Evolutionary conservation across 2,113 vertebrate species (phyloP), one percentile per base, ranked within the genome.

Genomic region (Dolichotis patagonum): DNA sequence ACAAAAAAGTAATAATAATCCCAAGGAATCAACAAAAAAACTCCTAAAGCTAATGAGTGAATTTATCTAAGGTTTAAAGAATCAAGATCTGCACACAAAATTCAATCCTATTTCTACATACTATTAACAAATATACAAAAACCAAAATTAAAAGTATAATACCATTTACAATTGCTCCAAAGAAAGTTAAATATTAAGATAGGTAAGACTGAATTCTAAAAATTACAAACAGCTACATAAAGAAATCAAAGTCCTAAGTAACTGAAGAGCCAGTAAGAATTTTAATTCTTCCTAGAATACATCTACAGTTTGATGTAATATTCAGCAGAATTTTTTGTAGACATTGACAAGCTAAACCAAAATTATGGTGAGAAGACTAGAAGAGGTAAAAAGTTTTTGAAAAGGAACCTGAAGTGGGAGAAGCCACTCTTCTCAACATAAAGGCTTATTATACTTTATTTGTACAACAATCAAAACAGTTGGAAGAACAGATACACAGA

Each of bases 171-270:
- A 71, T 38, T 73, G 7, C 6, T 49, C 63, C 38, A 20, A 86
- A 94, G 58, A 88, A 86, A 82, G 41, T 67, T 67, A 67, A 91
- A 91, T 85, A 88, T 49, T 85, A 81, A 90, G 13, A 81, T 22
- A n/a, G 62, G 7, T 88, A 63, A 96, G 69, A 89, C 71, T 95
- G 5, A 35, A 96, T 95, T 17, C 46, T 60, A 4, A 96, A 87
- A 94, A 58, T 94, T 52, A 83, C 3, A 65, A 94, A 96, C 38
- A 58, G 20, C 32, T 52, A 38, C 43, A 73, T 30, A 16, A 49
- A 75, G 73, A 94, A 88, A 83, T 83, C 16, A 78, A 69, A 88
- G 7, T 84, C 11, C 26, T 91, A 91, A 85, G 26, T 90, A 81
- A 90, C n/a, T n/a, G n/a, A n/a, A n/a, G n/a, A n/a, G n/a, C n/a